phyloP scores from a whole-genome alignment of 2,888 invertebrate species.

The Strigamia crassipes region DNA sequence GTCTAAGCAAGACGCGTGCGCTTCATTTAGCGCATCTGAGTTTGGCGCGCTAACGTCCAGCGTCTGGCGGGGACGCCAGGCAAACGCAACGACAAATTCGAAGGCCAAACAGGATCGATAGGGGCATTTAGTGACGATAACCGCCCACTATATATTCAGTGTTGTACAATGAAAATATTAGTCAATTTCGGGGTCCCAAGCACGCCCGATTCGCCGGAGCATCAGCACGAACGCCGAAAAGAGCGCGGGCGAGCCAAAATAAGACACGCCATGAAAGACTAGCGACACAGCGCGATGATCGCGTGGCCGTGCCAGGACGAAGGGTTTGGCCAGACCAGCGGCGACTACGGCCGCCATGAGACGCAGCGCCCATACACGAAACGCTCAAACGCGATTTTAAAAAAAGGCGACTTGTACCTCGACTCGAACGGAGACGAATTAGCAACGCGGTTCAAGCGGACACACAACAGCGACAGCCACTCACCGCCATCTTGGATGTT shows the following conservation, averaged over 20 bases:
- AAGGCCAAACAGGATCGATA: conserved; percentile 38
- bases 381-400: conserved; percentile 1
- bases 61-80: conserved; percentile 42
- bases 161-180: not conserved
- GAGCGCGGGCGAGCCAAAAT: not conserved
- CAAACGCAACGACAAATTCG: conserved; percentile 34
- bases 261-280: conserved; percentile 14
- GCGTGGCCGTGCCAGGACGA: conserved; percentile 27
- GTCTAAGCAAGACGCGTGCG: conserved; percentile 23
- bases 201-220: not conserved
- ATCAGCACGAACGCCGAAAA: not conserved
- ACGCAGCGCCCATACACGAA: conserved; percentile 17
- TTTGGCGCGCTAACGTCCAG: conserved; percentile 37
- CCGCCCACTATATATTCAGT: not conserved
- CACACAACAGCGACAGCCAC: conserved; percentile 45
- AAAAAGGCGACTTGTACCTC: conserved; percentile 36
- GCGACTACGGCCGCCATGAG: conserved; percentile 29
- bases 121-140: conserved; percentile 35
- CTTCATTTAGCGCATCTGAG: conserved; percentile 36
- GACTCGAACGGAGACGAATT: not conserved
- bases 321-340: conserved; percentile 20
- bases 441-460: conserved; percentile 47
- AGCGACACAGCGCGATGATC: conserved; percentile 29
- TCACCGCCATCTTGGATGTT: conserved; percentile 49
- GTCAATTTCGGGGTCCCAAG: not conserved